These are phyloP conservation scores for Anaspis maculata DNA, from an alignment of 2,888 invertebrate species.

Conservation along the genomic window DNA sequence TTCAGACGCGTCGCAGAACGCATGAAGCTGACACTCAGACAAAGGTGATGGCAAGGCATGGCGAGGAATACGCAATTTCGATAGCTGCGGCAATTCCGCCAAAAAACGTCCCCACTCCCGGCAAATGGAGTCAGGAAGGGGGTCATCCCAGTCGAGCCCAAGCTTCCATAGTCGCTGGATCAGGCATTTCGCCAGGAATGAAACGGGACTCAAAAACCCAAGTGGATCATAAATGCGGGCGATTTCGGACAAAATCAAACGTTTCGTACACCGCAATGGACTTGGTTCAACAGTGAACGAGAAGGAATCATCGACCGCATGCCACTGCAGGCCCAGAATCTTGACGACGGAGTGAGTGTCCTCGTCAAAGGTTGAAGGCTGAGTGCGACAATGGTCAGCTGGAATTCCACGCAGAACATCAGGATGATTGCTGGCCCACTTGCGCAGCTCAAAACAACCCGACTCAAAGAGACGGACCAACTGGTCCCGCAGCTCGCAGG, in stretches of 20 bases:
- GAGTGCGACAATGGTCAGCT: conserved; percentile 3
- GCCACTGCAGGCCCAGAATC: conserved; percentile 14
- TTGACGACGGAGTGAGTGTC: conserved; percentile 3
- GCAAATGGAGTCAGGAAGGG: conserved; percentile 5
- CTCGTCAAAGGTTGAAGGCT: conserved; percentile 4
- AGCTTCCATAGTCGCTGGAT: conserved; percentile 18
- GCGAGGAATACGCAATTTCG: conserved; percentile 5
- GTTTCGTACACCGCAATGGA: conserved; percentile 17
- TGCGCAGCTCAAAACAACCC: conserved; percentile 4
- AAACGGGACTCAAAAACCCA: conserved; percentile 18
- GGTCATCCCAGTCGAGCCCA: conserved; percentile 13
- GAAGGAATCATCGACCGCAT: conserved; percentile 9
- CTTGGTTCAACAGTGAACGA: conserved; percentile 1
- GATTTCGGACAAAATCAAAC: conserved; percentile 18
- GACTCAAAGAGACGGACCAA: background rate
- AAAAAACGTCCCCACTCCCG: conserved; percentile 7
- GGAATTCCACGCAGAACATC: conserved; percentile 4
- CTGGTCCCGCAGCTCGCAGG: background rate
- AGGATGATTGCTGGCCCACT: conserved; percentile 7
- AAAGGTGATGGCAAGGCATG: background rate
- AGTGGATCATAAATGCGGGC: conserved; percentile 20
- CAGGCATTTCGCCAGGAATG: conserved; percentile 19
- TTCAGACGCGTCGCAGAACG: background rate
- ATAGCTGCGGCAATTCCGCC: conserved; percentile 3
- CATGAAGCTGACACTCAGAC: background rate